Conservation (phyloP, 2,113 vertebrate species). For the Phaethornis superciliosus region DNA sequence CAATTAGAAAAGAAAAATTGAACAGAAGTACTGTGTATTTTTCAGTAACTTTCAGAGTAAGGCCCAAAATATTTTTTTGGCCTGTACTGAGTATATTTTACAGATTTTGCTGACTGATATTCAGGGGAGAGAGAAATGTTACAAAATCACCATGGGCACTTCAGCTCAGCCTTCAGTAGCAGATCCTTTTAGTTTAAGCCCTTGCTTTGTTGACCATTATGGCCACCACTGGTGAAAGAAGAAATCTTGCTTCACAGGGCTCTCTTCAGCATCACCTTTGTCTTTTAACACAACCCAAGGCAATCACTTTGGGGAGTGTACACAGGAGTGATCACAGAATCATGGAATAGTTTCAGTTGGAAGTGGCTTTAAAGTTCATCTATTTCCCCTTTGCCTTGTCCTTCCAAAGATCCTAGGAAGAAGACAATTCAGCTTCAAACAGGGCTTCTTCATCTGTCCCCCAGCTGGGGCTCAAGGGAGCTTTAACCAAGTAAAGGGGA, state of each 20-base stretch:
- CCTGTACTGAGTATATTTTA: not conserved
- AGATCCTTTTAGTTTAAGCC: not conserved
- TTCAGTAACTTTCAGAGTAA: not conserved
- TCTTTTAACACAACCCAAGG: not conserved
- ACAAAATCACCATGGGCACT: not conserved
- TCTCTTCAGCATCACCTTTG: not conserved
- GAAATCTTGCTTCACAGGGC: not conserved
- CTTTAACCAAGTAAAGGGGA: not conserved
- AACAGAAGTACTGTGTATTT: not conserved
- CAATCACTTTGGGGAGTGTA: not conserved
- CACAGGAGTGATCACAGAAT: not conserved
- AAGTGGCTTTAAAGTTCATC: no score
- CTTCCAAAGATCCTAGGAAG: not conserved
- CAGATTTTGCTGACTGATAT: not conserved
- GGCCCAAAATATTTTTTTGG: not conserved
- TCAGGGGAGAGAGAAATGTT: not conserved
- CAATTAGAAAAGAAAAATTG: not conserved
- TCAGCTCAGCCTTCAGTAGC: not conserved
- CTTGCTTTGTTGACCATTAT: not conserved
- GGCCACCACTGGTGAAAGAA: not conserved
- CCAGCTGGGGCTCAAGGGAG: not conserved
- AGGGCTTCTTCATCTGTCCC: not conserved
- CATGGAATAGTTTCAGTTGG: no score
- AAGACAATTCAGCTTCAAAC: not conserved
- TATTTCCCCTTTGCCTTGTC: not conserved